These are phyloP conservation scores for Sternotherus odoratus DNA, from an alignment of 2,797 vertebrate species.

Conservation along the genomic window DNA sequence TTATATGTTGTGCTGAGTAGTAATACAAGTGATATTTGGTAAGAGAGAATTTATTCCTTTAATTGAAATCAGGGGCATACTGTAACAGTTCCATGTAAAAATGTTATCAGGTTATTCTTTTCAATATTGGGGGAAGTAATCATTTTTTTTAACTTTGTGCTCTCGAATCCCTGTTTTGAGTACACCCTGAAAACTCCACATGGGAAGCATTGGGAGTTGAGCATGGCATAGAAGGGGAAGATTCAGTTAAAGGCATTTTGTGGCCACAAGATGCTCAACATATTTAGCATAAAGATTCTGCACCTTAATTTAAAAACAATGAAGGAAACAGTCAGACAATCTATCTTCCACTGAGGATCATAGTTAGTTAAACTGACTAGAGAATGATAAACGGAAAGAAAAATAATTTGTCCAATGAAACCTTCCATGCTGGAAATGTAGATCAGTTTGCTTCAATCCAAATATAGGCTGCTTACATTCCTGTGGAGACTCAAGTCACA, in stretches of 20 bases:
- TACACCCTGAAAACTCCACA: neutral
- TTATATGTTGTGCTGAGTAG: constrained; percentile 45
- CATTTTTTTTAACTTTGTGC: neutral
- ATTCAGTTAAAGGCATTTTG: neutral
- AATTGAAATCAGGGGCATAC: neutral
- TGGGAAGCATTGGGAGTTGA: neutral
- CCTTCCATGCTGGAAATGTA: constrained; percentile 46
- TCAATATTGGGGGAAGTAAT: neutral
- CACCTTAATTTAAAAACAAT: constrained; percentile 39
- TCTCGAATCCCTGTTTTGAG: neutral
- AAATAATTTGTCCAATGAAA: constrained; percentile 43
- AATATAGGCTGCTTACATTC: constrained; percentile 50
- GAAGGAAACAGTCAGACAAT: neutral
- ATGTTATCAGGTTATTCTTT: neutral
- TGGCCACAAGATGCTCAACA: neutral
- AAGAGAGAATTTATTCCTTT: neutral
- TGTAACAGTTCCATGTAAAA: neutral
- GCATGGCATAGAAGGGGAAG: neutral
- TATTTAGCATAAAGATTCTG: constrained; percentile 11
- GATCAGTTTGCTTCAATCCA: constrained; percentile 56
- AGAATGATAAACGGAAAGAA: constrained; percentile 31
- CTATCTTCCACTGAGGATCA: neutral
- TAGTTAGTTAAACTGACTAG: constrained; percentile 3
- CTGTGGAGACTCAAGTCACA: constrained; percentile 36
- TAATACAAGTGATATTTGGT: neutral